Conservation (phyloP, 2,113 vertebrate genomes). For the Petromus typicus region DNA sequence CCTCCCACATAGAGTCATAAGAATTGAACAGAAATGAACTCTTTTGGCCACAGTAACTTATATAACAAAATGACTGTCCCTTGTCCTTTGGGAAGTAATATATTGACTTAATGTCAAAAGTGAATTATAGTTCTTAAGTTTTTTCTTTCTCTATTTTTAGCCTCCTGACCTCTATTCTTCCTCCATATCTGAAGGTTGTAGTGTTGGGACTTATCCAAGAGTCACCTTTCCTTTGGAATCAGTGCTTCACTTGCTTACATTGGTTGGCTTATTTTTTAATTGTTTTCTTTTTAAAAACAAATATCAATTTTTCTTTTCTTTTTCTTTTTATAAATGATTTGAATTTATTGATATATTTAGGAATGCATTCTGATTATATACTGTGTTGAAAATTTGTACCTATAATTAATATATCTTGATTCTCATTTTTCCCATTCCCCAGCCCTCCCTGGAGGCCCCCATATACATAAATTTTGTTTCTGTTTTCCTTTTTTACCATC, state of each 20-base stretch:
- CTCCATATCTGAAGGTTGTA: neutral
- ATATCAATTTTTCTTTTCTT: too few species aligned
- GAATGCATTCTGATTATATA: too few species aligned
- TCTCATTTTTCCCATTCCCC: too few species aligned
- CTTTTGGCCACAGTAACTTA: neutral
- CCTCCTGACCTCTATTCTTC: neutral
- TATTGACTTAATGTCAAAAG: neutral
- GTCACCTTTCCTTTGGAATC: neutral
- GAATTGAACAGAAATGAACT: neutral
- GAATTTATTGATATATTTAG: too few species aligned
- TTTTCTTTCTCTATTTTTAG: neutral
- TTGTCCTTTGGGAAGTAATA: neutral
- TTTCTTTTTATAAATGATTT: too few species aligned
- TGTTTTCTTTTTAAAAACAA: too few species aligned
- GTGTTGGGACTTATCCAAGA: neutral
- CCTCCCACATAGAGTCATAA: neutral
- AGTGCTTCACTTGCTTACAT: neutral
- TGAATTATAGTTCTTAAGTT: neutral
- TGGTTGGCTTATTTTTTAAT: too few species aligned
- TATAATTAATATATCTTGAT: too few species aligned
- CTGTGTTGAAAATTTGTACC: too few species aligned
- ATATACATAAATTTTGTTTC: too few species aligned
- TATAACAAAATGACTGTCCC: neutral
- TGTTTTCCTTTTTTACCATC: too few species aligned
- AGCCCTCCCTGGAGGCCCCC: too few species aligned